These are phyloP conservation scores for Eretmocerus hayati DNA, from an alignment of 2,888 invertebrate species.

Conservation along the genomic window DNA sequence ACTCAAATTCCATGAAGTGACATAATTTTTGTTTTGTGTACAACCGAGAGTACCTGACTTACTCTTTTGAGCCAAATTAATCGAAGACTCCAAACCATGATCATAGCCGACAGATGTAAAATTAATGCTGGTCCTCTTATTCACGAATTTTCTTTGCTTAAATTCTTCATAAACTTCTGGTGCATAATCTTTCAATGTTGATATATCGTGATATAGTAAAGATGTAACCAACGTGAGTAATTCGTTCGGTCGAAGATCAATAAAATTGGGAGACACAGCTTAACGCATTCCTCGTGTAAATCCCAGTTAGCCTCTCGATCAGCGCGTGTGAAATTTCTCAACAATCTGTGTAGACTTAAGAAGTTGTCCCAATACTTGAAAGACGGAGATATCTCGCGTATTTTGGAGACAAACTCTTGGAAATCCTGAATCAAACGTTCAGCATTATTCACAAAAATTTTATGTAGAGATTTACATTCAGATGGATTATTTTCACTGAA, in stretches of 20 bases:
- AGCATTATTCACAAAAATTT: not conserved
- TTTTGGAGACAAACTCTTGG: not conserved
- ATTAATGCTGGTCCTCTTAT: slow-evolving; percentile 3
- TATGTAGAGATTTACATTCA: not conserved
- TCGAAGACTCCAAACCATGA: slow-evolving; percentile 13
- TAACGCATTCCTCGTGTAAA: not conserved
- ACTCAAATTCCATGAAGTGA: slow-evolving; percentile 2
- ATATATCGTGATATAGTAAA: not conserved
- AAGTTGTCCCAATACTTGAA: not conserved
- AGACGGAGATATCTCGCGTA: not conserved
- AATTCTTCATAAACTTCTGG: not conserved
- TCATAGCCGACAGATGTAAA: slow-evolving; percentile 10
- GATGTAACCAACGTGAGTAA: not conserved
- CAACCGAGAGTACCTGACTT: slow-evolving; percentile 5
- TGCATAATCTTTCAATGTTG: not conserved
- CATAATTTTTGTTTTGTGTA: slow-evolving; percentile 5
- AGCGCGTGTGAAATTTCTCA: not conserved
- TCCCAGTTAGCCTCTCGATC: not conserved
- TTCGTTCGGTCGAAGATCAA: not conserved
- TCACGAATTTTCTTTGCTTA: not conserved
- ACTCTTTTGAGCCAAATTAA: slow-evolving; percentile 11
- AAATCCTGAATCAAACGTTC: not conserved
- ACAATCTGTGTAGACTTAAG: not conserved
- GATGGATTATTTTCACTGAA: not conserved
- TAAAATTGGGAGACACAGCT: not conserved